Evolutionary conservation across 2,797 vertebrate genomes (phyloP).

Genomic region (Protonibea diacanthus): DNA sequence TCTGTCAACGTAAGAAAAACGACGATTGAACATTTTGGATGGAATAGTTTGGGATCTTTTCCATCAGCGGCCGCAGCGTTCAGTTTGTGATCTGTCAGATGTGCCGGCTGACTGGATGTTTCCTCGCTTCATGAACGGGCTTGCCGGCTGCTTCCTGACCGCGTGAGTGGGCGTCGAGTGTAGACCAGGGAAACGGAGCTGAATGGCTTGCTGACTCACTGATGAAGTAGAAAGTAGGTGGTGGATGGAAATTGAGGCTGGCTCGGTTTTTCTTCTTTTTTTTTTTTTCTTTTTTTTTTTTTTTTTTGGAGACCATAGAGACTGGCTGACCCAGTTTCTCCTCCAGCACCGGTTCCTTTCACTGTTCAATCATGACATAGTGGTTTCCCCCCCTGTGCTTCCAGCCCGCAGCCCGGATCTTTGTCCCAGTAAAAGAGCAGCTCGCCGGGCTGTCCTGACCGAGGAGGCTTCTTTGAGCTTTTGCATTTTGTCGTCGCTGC

Average conservation of each 20-base stretch:
- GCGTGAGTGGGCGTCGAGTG: conserved; percentile 59
- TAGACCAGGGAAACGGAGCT: conserved; percentile 50
- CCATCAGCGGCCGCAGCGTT: neutral
- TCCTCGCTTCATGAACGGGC: conserved; percentile 28
- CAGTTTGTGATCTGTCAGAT: neutral
- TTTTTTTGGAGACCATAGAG: conserved; percentile 72
- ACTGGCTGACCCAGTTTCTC: conserved; percentile 81
- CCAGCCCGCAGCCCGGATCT: conserved; percentile 60
- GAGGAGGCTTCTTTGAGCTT: conserved; percentile 16
- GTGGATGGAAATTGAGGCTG: conserved; percentile 76
- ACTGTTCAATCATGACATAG: conserved; percentile 70
- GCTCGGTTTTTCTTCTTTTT: conserved; percentile 26
- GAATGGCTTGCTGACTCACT: conserved; percentile 76
- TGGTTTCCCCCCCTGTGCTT: conserved; percentile 62
- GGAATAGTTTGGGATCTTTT: neutral
- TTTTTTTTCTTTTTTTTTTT: too few species aligned
- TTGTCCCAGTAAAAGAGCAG: conserved; percentile 65
- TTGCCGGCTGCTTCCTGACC: conserved; percentile 49
- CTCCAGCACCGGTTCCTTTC: conserved; percentile 73
- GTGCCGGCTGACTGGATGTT: conserved; percentile 14
- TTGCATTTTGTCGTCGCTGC: conserved; percentile 13
- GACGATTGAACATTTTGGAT: too few species aligned
- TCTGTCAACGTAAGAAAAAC: neutral
- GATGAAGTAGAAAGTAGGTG: conserved; percentile 71
- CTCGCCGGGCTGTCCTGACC: conserved; percentile 49